Evolutionary conservation across 2,888 invertebrate genomes (phyloP).

Genomic region (Drosophila melanosoma): DNA sequence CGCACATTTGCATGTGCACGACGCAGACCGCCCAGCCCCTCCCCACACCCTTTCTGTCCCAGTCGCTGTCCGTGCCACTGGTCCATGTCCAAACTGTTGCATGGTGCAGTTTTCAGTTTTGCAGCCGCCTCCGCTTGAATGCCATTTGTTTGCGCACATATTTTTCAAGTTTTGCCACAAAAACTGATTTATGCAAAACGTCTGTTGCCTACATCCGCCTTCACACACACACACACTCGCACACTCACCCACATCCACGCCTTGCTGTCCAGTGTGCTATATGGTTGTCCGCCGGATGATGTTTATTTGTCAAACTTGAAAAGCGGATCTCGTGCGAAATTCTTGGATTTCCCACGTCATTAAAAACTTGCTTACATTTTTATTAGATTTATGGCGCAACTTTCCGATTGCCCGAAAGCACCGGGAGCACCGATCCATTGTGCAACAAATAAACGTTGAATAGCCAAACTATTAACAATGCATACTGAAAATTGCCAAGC

Average conservation of each 20-base stretch:
- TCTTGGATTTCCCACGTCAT: slow-evolving; percentile 69
- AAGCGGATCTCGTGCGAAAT: slow-evolving; percentile 76
- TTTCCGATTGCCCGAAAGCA: slow-evolving; percentile 22
- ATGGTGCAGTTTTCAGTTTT: slow-evolving; percentile 56
- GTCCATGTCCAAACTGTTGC: slow-evolving; percentile 71
- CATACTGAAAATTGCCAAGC: slow-evolving; percentile 28
- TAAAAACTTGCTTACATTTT: slow-evolving; percentile 46
- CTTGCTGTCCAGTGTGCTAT: slow-evolving; percentile 37
- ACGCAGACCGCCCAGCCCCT: background rate
- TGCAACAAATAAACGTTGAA: slow-evolving; percentile 23
- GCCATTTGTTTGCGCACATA: slow-evolving; percentile 79
- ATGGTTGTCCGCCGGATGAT: slow-evolving; percentile 76
- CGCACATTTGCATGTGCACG: slow-evolving; percentile 64
- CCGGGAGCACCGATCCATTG: slow-evolving; percentile 9
- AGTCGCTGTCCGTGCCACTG: slow-evolving; percentile 11
- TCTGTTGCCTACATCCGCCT: slow-evolving; percentile 43
- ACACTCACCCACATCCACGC: slow-evolving; percentile 4
- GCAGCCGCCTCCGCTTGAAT: slow-evolving; percentile 40
- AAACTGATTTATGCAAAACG: slow-evolving; percentile 73
- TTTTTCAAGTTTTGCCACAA: slow-evolving; percentile 80
- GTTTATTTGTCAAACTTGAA: slow-evolving; percentile 82
- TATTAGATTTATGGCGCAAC: slow-evolving; percentile 62
- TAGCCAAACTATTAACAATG: slow-evolving; percentile 52
- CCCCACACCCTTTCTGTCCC: background rate
- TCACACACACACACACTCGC: background rate